These are phyloP conservation scores for Peromyscus attwateri DNA, from an alignment of 2,797 vertebrate species.

Conservation along the genomic window DNA sequence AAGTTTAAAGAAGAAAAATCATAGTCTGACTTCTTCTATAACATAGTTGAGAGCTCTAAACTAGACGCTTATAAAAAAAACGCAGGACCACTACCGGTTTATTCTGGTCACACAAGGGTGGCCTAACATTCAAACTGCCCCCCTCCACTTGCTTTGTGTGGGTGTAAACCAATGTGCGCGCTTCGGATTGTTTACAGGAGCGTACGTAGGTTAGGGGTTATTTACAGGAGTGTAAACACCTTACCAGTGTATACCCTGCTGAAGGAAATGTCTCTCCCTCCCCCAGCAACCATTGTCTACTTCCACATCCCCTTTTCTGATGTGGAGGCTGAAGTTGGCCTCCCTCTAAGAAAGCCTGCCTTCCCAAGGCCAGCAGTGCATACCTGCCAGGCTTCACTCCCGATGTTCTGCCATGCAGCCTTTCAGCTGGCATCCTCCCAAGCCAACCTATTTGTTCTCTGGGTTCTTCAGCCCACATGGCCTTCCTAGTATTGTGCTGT, in stretches of 20 bases:
- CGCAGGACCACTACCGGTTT: neutral
- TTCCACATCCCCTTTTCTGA: neutral
- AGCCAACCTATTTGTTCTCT: slow-evolving; percentile 9
- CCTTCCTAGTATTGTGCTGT: slow-evolving; percentile 45
- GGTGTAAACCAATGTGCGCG: neutral
- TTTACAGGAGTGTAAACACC: neutral
- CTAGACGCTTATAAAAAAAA: neutral
- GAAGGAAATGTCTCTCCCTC: neutral
- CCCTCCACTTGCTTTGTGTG: neutral
- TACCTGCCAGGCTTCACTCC: neutral
- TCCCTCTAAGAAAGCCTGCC: neutral
- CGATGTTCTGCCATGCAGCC: neutral
- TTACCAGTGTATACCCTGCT: neutral
- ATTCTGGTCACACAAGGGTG: neutral
- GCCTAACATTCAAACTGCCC: neutral
- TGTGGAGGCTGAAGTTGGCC: neutral
- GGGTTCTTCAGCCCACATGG: neutral
- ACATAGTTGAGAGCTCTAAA: neutral
- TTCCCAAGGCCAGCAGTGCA: neutral
- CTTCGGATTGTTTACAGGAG: neutral
- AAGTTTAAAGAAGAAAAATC: neutral
- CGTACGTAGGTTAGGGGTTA: neutral
- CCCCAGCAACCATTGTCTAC: neutral
- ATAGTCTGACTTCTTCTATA: neutral
- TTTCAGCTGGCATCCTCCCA: slow-evolving; percentile 13